A percentile compares a stretch with the other conserved stretches of the same genome.
Evolutionary conservation across 2,797 vertebrate genomes (phyloP).

Genomic region (Sandelia bainsii): DNA sequence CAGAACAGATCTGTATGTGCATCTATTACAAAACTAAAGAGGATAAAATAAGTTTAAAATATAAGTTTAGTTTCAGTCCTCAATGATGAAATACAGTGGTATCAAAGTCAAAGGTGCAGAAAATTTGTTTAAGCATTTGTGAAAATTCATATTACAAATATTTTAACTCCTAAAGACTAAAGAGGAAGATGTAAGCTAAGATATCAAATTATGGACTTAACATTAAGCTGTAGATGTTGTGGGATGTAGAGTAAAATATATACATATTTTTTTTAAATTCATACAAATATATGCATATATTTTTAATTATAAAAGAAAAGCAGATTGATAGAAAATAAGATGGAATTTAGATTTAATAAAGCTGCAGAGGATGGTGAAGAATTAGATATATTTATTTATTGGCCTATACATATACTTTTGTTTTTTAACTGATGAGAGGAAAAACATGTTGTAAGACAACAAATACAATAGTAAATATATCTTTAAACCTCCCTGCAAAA

Average conservation of each 20-base stretch:
- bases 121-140: background rate
- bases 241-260: background rate
- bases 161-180: background rate
- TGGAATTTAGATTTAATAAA: background rate
- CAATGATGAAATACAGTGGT: background rate
- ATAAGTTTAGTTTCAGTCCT: too few species aligned
- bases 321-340: too few species aligned
- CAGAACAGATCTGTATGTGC: too few species aligned
- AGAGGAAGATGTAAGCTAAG: rapidly evolving
- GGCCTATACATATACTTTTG: too few species aligned
- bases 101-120: background rate
- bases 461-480: background rate
- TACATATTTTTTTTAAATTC: too few species aligned
- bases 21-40: background rate
- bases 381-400: too few species aligned
- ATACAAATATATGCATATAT: background rate
- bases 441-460: background rate
- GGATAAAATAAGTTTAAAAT: background rate
- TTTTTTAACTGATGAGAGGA: background rate
- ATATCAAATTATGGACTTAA: background rate
- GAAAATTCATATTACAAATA: background rate
- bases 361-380: too few species aligned
- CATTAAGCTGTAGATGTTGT: too few species aligned
- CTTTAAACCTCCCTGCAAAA: background rate
- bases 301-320: background rate